A percentile compares a stretch with the other conserved stretches of the same genome.
Evolutionary conservation across 2,113 vertebrate genomes (phyloP).

Genomic region (Sinocyclocheilus maitianheensis): DNA sequence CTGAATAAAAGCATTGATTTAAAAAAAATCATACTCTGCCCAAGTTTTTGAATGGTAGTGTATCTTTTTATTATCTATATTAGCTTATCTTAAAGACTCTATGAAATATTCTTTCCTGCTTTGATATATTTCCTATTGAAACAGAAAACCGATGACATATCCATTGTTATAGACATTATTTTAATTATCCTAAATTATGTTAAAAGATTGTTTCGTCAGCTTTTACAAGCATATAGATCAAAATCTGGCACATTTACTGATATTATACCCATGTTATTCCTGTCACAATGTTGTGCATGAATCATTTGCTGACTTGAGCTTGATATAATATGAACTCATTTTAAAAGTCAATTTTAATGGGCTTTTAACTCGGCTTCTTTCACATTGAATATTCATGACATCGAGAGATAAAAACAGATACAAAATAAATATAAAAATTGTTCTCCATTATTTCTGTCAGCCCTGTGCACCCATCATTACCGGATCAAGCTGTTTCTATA

Average conservation of each 20-base stretch:
- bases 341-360: background rate
- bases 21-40: too few species aligned
- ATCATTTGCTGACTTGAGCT: background rate
- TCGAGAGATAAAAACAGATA: constrained; percentile 4
- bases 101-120: background rate
- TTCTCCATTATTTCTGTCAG: background rate
- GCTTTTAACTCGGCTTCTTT: background rate
- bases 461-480: background rate
- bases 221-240: background rate
- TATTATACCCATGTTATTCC: background rate
- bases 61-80: background rate
- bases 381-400: constrained; percentile 15
- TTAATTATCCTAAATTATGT: background rate
- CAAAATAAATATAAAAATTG: constrained; percentile 8
- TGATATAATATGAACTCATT: background rate
- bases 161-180: background rate
- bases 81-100: background rate
- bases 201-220: background rate
- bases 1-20: too few species aligned
- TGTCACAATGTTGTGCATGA: too few species aligned
- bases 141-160: background rate
- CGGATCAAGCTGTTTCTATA: constrained; percentile 62
- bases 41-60: background rate
- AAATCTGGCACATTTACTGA: background rate
- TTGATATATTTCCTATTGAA: background rate